These are phyloP conservation scores for Ceyx margarethae DNA, from an alignment of 2,113 vertebrate genomes.

Conservation along the genomic window DNA sequence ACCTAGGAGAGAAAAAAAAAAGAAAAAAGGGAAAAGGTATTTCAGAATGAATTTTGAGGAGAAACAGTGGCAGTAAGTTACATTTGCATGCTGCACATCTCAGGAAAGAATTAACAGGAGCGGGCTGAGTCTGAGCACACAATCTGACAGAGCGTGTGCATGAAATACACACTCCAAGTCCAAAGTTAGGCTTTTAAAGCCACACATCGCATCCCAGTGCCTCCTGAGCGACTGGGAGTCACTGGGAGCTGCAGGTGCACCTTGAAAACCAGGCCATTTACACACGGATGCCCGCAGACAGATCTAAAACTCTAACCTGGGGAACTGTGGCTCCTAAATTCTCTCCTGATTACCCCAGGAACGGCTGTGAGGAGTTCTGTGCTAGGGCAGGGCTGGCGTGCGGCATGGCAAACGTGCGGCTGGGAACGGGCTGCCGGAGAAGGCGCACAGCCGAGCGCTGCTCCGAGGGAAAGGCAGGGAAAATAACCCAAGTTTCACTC, in stretches of 20 bases:
- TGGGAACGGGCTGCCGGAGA: background rate
- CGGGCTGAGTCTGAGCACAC: background rate
- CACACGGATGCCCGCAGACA: background rate
- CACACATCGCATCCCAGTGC: background rate
- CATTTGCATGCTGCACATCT: background rate
- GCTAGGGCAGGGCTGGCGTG: background rate
- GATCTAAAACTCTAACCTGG: background rate
- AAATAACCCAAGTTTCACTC: background rate
- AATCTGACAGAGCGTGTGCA: background rate
- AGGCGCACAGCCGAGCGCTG: background rate
- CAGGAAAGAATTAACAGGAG: background rate
- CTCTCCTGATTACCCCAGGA: background rate
- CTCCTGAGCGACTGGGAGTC: background rate
- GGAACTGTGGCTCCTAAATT: background rate
- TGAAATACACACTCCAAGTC: background rate
- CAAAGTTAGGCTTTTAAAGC: background rate
- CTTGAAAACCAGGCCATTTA: background rate
- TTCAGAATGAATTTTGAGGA: conserved; percentile 7
- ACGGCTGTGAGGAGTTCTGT: background rate
- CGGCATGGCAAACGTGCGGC: background rate
- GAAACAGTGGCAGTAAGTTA: background rate
- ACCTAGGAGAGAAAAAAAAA: conserved; percentile 75
- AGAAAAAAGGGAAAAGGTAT: background rate
- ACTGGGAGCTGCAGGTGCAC: background rate
- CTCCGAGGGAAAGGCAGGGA: background rate